Conservation (phyloP, 2,888 invertebrate genomes). For the Oxystoma pomonae region DNA sequence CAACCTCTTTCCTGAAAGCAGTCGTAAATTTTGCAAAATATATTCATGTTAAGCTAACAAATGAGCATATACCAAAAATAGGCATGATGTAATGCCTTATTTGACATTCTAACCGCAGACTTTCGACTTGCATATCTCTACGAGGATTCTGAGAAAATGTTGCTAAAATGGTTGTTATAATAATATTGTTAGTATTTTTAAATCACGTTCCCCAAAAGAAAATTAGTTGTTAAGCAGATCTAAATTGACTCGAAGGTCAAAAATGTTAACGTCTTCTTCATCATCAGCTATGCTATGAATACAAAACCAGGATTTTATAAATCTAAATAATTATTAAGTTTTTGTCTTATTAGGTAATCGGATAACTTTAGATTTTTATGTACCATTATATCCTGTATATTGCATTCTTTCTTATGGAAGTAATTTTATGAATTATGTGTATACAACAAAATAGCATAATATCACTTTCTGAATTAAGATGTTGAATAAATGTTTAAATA, state of each 20-base stretch:
- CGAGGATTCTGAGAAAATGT: neutral
- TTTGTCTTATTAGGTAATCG: no score
- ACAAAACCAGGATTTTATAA: no score
- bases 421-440: no score
- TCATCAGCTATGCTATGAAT: no score
- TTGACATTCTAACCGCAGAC: slow-evolving; percentile 30
- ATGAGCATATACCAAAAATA: slow-evolving; percentile 31
- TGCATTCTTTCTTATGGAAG: no score
- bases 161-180: neutral
- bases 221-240: neutral
- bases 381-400: no score
- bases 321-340: no score
- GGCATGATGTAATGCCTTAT: slow-evolving; percentile 35
- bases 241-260: neutral
- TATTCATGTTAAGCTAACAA: slow-evolving; percentile 24
- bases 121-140: neutral
- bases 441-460: no score
- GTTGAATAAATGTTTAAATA: no score
- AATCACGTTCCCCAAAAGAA: neutral
- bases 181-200: neutral
- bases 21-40: neutral
- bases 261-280: no score
- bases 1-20: neutral
- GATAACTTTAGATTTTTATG: no score
- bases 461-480: no score